These are phyloP conservation scores for Amphimedon queenslandica DNA, from an alignment of 37 sponge, comb jelly and placozoan species.

Conservation along the genomic window DNA sequence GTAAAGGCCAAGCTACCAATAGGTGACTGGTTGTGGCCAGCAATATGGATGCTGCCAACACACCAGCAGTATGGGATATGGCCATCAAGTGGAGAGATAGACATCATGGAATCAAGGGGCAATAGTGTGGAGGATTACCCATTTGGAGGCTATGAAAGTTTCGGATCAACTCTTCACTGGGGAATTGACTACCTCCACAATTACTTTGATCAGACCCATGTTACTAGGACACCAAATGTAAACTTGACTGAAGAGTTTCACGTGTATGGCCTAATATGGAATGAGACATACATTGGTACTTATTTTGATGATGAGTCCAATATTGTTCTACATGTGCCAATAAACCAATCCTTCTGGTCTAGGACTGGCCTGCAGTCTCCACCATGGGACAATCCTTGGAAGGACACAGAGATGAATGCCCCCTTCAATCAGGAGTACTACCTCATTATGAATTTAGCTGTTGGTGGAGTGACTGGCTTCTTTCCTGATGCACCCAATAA, in stretches of 20 bases:
- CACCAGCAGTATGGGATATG: constrained; percentile 69
- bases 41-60: constrained; percentile 69
- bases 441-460: constrained; percentile 64
- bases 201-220: constrained; percentile 15
- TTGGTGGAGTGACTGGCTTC: constrained; percentile 61
- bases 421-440: constrained; percentile 65
- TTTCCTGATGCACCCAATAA: constrained; percentile 68
- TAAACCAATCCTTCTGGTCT: constrained; percentile 56
- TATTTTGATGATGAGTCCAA: constrained; percentile 58
- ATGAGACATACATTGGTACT: constrained; percentile 72
- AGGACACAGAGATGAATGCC: constrained; percentile 39
- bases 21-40: constrained; percentile 86
- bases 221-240: background rate
- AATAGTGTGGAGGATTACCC: constrained; percentile 57
- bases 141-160: constrained; percentile 51
- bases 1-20: constrained; percentile 62
- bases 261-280: constrained; percentile 63
- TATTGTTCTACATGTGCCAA: constrained; percentile 38
- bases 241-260: constrained; percentile 63
- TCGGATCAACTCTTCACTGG: constrained; percentile 70
- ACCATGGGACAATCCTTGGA: constrained; percentile 65
- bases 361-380: constrained; percentile 34
- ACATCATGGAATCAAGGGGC: constrained; percentile 77
- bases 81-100: constrained; percentile 81
- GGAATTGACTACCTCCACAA: constrained; percentile 33